Base-by-base conservation (phyloP, 2,113 vertebrate genomes). In the Microtus ochrogaster region DNA sequence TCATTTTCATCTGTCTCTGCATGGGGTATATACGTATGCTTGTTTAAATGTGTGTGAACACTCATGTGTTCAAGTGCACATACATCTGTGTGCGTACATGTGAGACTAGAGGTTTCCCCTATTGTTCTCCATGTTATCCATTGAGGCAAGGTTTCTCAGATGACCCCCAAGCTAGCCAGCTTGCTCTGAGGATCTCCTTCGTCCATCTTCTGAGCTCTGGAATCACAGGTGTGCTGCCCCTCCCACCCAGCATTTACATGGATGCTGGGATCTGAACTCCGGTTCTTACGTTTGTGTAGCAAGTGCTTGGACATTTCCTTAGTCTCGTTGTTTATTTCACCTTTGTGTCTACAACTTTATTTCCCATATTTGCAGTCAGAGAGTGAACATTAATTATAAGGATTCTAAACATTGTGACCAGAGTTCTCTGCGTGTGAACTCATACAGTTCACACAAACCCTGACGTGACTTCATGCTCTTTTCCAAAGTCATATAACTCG, bases 331-430 rank as follows among this genome's bases (percentile, higher is more conserved):
- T 36, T 58, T 14, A 73, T 72, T 95, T 96, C 85, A 77, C 91
- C 63, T 91, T 77, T 96, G 72, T 5, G 74, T 63, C 39, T 89
- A 21, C 95, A 83, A 70, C 26, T 93, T 96, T 91, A 26, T 81
- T 84, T 68, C 26, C 70, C 65, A 76, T 26, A 41, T 74, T 94
- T 74, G 1, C 17, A 82, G 11, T 79, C 76, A 81, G 73, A 77
- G 76, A 92, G 33, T n/a, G 49, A 77, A 65, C 39, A 79, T 66
- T 55, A 81, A 91, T 47, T n/a, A 24, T 41, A 65, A 10, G 36
- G 44, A 61, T 92, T 44, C 39, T 76, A 52, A 58, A 88, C 66
- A 74, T 19, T 3, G 28, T 76, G 86, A 22, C 47, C 52, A 49
- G 70, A 74, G 12, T 24, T 61, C 55, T 89, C 21, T 89, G 72